A percentile compares a stretch with the other conserved stretches of the same genome.
Evolutionary conservation across 2,888 invertebrate species (phyloP).

Genomic region (Mesorhabditis spiculigera): DNA sequence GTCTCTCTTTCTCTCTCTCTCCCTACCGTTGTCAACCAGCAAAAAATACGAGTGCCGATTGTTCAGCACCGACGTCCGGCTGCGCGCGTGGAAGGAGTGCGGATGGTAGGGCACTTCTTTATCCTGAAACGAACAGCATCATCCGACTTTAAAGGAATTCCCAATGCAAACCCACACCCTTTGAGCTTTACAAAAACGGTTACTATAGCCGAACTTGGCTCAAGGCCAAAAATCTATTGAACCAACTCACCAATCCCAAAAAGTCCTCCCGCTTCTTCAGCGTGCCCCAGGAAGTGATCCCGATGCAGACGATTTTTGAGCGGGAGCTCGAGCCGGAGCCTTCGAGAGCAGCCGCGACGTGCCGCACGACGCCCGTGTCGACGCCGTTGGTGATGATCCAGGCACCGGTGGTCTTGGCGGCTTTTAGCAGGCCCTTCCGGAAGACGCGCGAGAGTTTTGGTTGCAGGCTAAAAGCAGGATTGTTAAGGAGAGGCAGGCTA

Average conservation of each 20-base stretch:
- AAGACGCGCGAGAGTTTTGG: slow-evolving; percentile 90
- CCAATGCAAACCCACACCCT: neutral
- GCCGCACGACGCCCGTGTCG: slow-evolving; percentile 79
- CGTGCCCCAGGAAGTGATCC: slow-evolving; percentile 97
- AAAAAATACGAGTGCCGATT: slow-evolving; percentile 95
- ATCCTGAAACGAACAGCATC: slow-evolving; percentile 29
- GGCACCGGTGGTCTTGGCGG: slow-evolving; percentile 94
- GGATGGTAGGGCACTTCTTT: slow-evolving; percentile 48
- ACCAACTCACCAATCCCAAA: slow-evolving; percentile 28
- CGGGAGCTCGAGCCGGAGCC: slow-evolving; percentile 37
- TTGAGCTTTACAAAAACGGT: slow-evolving; percentile 6
- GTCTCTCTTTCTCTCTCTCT: no score
- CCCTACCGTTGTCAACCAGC: slow-evolving; percentile 84
- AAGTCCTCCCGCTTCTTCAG: slow-evolving; percentile 63
- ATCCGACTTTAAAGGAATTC: neutral
- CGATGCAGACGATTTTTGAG: slow-evolving; percentile 78
- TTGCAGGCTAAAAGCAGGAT: slow-evolving; percentile 63
- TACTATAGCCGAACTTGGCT: no score
- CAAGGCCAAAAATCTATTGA: no score
- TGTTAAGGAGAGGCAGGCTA: no score
- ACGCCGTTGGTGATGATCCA: slow-evolving; percentile 85
- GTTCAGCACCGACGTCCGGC: slow-evolving; percentile 68
- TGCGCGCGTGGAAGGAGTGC: slow-evolving; percentile 33
- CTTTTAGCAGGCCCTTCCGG: slow-evolving; percentile 81
- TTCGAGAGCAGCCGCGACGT: slow-evolving; percentile 67